Percentiles rank a stretch among this genome's conserved stretches.
phyloP scores from a whole-genome alignment of 2,797 vertebrate species.

The Mormyrops attenuatus region DNA sequence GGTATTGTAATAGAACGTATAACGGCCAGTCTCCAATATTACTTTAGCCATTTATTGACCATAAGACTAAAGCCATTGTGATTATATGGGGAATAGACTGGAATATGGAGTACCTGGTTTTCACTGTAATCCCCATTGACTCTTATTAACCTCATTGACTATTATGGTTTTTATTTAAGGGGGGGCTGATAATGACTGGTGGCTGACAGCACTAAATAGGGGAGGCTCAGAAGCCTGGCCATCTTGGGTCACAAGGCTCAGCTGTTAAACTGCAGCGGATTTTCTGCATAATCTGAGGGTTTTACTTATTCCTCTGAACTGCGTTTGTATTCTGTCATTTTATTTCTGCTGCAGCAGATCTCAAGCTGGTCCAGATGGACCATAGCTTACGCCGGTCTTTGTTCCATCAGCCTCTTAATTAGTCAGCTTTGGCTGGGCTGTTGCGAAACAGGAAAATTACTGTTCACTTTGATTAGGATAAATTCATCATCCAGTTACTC shows the following conservation, averaged over 20 bases:
- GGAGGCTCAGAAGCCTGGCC: neutral
- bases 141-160: neutral
- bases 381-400: neutral
- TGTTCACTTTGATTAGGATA: neutral
- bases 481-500: neutral
- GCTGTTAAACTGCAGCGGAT: neutral
- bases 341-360: neutral
- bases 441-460: neutral
- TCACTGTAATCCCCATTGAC: neutral
- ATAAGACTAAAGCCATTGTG: neutral
- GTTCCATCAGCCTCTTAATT: neutral
- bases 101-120: neutral
- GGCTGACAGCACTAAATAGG: neutral
- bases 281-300: neutral
- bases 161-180: neutral
- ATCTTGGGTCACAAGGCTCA: neutral
- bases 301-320: neutral
- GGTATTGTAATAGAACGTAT: neutral
- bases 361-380: neutral
- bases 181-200: neutral
- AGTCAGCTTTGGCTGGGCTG: neutral
- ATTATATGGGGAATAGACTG: neutral
- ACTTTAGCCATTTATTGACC: neutral
- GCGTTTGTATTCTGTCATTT: neutral
- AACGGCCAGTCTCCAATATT: neutral